Evolutionary conservation across 2,888 invertebrate genomes (phyloP), one percentile per base, ranked within the genome.

Genomic region (Pseudococcus jackbeardsleyi): DNA sequence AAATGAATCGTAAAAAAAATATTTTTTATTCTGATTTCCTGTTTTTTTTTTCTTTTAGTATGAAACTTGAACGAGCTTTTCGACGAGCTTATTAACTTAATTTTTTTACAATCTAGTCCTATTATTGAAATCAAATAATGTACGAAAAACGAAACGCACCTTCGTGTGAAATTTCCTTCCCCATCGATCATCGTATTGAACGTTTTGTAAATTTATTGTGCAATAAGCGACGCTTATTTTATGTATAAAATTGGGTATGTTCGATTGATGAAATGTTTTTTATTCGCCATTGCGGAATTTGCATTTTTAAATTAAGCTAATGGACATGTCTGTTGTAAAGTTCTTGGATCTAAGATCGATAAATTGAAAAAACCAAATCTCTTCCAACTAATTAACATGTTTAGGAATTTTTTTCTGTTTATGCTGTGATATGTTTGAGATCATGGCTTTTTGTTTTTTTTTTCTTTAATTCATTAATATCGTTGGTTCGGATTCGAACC

Each of bases 51-150:
- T 50, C 11, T 84, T n/a, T 17, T 19, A 85, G 79, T 1, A 39
- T 39, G 77, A 88, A 82, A 79, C 48, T 82, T 22, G 59, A 82
- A 79, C 88, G 88, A 88, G 88, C 88, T 88, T 82, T 88, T 48
- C 39, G 54, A 88, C 88, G 88, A 88, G 88, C 88, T 88, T 88
- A 88, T 54, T 79, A 46, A 82, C 22, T 77, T 88, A 54, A 79
- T 88, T 79, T 39, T 77, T 48, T 54, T 48, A 79, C 46, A 39
- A 54, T 88, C 88, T 88, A 88, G 88, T 88, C 88, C 59, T 88
- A 26, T 88, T 88, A 33, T 42, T 88, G 72, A 86, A 86, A 86
- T 86, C 77, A 72, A 68, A 72, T 77, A 42, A 26, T 86, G 22
- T 64, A 42, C 19, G 86, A 64, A 86, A 86, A 72, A 48, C 3